Evolutionary conservation across 2,888 invertebrate genomes (phyloP).

Genomic region (Apotomis capreana): DNA sequence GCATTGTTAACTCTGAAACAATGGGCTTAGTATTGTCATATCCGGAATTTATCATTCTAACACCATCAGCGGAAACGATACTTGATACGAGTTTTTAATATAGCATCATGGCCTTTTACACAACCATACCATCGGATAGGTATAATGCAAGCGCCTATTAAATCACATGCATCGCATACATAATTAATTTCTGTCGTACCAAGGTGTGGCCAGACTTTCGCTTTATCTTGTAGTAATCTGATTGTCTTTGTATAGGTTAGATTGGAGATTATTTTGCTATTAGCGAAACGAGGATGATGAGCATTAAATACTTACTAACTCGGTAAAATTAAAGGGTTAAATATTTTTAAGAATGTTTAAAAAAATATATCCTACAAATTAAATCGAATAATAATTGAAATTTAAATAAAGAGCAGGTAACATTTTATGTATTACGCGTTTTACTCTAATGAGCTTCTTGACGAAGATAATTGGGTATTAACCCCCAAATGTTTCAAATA

Average conservation of each 20-base stretch:
- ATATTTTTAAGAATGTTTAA: too few species aligned
- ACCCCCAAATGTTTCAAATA: too few species aligned
- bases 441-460: too few species aligned
- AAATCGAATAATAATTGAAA: too few species aligned
- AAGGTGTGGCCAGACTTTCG: constrained; percentile 52
- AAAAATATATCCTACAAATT: too few species aligned
- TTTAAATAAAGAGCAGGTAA: too few species aligned
- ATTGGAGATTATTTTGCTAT: constrained; percentile 19
- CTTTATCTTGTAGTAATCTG: constrained; percentile 42
- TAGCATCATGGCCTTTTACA: constrained; percentile 65
- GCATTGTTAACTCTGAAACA: constrained; percentile 79
- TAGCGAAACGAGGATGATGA: constrained; percentile 15
- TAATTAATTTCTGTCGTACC: constrained; percentile 37
- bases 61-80: constrained; percentile 79
- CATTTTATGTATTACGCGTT: too few species aligned
- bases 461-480: too few species aligned
- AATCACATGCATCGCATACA: constrained; percentile 37
- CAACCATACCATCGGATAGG: constrained; percentile 30
- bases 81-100: constrained; percentile 80
- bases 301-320: constrained; percentile 15
- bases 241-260: constrained; percentile 37
- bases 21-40: constrained; percentile 74
- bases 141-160: constrained; percentile 43
- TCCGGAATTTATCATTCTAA: constrained; percentile 81
- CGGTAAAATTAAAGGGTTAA: not conserved